Base-by-base conservation (phyloP, 2,113 vertebrate species). In the Centropus bengalensis region DNA sequence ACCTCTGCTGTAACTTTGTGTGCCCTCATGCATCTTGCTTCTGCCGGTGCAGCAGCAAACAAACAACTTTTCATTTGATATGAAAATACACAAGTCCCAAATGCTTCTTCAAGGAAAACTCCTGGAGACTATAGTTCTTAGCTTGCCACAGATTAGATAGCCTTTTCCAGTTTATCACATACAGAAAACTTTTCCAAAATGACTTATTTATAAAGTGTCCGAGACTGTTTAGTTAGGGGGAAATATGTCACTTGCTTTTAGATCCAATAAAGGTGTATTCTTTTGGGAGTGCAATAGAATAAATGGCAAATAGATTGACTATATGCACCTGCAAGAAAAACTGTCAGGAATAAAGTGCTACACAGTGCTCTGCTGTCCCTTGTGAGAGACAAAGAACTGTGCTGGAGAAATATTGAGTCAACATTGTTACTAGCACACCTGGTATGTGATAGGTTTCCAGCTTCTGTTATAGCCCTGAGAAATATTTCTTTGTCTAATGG, bases 201-300 rank as follows among this genome's bases (percentile, higher is more conserved):
- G 82, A 89, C 44, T 92, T 93, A 81, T 93, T 95, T 93, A 93
- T 82, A 54, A 84, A 67, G 56, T 52, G 33, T 42, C 75, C 40
- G 71, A 62, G 82, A 54, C 55, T 94, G 55, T 19, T 93, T 77
- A 71, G 73, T 71, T 91, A 47, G 81, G 58, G 64, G 58, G 47
- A 83, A 84, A 86, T 81, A 62, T 88, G 91, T 88, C 88, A 91
- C 66, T 91, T 83, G 58, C 71, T 96, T 82, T 96, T 92, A 88
- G 80, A 78, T 85, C 69, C 66, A 92, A 45, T 94, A 89, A 93
- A 87, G 64, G 66, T 52, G 30, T 79, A 49, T 86, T 49, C 94
- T 92, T 67, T 45, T 16, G 95, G 92, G 92, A 95, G 24, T 68
- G 83, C 84, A 62, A 8, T 0, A 69, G 91, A 82, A 91, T 78